These are phyloP conservation scores for Catostylus mosaicus DNA, from an alignment of 30 jellyfish, hydroid and myxozoan genomes.

Conservation along the genomic window DNA sequence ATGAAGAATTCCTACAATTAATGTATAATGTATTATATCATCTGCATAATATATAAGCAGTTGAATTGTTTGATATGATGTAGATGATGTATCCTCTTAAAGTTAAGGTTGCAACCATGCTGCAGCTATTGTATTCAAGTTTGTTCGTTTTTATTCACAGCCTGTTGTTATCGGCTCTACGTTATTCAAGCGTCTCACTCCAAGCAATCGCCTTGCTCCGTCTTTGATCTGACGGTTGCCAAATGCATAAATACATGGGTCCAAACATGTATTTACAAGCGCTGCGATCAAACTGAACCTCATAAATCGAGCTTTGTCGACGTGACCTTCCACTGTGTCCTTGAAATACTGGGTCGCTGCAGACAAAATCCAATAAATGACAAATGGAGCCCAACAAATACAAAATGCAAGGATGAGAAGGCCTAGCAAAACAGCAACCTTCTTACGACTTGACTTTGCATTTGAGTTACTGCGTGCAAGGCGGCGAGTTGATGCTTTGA, in stretches of 20 bases:
- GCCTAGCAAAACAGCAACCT: slow-evolving; percentile 74
- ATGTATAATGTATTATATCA: too few species aligned
- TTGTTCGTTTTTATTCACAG: neutral
- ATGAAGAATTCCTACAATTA: too few species aligned
- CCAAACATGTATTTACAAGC: slow-evolving; percentile 68
- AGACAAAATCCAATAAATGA: slow-evolving; percentile 78
- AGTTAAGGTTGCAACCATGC: too few species aligned
- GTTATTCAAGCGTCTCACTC: neutral
- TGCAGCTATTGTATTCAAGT: too few species aligned
- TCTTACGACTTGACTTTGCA: slow-evolving; percentile 35
- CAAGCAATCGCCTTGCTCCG: slow-evolving; percentile 16
- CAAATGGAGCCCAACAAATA: slow-evolving; percentile 85
- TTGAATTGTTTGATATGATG: too few species aligned
- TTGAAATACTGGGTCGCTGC: slow-evolving; percentile 66
- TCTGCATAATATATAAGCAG: too few species aligned
- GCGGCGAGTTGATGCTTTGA: slow-evolving; percentile 47
- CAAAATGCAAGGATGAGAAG: slow-evolving; percentile 64
- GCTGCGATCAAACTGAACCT: slow-evolving; percentile 71
- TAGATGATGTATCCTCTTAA: too few species aligned
- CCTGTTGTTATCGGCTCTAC: neutral
- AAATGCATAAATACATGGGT: slow-evolving; percentile 85
- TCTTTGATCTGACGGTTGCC: slow-evolving; percentile 72
- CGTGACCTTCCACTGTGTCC: slow-evolving; percentile 51
- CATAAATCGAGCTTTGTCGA: slow-evolving; percentile 29
- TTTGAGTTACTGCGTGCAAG: slow-evolving; percentile 47